phyloP scores from a whole-genome alignment of 2,797 vertebrate genomes.

The Hydrophis major region DNA sequence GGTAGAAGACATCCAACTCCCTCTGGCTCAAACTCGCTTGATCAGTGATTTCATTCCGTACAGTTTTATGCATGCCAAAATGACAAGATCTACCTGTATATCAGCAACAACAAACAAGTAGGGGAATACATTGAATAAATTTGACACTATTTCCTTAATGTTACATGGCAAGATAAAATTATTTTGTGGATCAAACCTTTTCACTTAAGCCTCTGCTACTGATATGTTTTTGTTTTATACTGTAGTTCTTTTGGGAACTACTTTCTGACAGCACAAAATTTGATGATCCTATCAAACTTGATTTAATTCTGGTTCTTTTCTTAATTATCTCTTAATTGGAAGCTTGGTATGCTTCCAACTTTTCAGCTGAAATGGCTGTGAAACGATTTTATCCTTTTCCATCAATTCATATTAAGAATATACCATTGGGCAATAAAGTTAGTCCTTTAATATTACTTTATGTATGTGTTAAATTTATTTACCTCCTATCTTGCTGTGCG shows the following conservation, averaged over 20 bases:
- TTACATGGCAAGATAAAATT: background rate
- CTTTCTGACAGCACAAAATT: background rate
- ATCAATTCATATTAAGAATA: background rate
- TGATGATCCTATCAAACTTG: background rate
- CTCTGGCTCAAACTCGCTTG: background rate
- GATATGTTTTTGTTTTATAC: background rate
- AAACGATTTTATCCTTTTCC: background rate
- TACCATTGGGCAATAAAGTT: background rate
- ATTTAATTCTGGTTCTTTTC: background rate
- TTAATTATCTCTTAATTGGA: background rate
- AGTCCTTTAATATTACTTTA: background rate
- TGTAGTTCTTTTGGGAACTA: background rate
- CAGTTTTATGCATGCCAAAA: background rate
- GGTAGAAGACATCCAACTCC: background rate
- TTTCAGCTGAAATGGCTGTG: background rate
- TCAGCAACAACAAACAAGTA: background rate
- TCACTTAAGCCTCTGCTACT: background rate
- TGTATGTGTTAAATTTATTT: background rate
- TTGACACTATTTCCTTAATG: background rate
- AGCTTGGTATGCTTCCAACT: background rate
- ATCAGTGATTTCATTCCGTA: background rate
- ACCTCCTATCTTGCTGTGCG: background rate
- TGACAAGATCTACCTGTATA: background rate
- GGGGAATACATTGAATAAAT: background rate
- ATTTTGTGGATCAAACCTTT: background rate